Evolutionary conservation across 2,113 vertebrate genomes (phyloP).

Genomic region (Geococcyx californianus): DNA sequence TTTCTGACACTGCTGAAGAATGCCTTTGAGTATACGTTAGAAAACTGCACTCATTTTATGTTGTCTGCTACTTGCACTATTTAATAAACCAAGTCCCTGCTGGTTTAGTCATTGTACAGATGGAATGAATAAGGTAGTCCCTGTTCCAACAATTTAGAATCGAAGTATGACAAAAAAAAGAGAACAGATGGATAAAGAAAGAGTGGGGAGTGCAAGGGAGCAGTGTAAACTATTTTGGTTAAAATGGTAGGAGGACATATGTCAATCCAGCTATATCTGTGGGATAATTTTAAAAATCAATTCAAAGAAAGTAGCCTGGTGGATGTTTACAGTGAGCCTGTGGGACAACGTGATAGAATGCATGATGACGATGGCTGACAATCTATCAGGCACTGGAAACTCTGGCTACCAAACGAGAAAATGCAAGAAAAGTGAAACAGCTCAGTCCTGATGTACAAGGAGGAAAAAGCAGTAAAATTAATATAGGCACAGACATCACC

Average conservation of each 20-base stretch:
- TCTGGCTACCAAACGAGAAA: slow-evolving; percentile 26
- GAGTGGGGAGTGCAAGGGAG: slow-evolving; percentile 30
- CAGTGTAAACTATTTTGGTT: slow-evolving; percentile 43
- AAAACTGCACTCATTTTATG: background rate
- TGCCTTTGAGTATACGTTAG: background rate
- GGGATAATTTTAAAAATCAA: background rate
- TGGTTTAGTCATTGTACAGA: background rate
- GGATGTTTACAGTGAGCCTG: slow-evolving; percentile 12
- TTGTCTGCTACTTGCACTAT: background rate
- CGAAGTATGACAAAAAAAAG: background rate
- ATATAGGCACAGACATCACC: background rate
- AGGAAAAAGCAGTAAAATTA: background rate
- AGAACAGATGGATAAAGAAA: slow-evolving; percentile 61
- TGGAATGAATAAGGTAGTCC: background rate
- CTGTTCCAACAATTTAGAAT: background rate
- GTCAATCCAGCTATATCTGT: slow-evolving; percentile 33
- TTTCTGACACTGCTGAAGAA: background rate
- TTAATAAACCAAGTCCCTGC: background rate
- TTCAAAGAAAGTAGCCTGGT: slow-evolving; percentile 9
- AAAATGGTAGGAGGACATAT: slow-evolving; percentile 55
- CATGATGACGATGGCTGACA: background rate
- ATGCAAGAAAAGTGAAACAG: background rate
- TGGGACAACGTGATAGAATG: background rate
- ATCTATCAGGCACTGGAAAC: background rate
- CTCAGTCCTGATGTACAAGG: background rate